Evolutionary conservation across 1,140 invertebrate species (phyloP), one percentile per base, ranked within the genome.

Genomic region (Heliothis subflexa): DNA sequence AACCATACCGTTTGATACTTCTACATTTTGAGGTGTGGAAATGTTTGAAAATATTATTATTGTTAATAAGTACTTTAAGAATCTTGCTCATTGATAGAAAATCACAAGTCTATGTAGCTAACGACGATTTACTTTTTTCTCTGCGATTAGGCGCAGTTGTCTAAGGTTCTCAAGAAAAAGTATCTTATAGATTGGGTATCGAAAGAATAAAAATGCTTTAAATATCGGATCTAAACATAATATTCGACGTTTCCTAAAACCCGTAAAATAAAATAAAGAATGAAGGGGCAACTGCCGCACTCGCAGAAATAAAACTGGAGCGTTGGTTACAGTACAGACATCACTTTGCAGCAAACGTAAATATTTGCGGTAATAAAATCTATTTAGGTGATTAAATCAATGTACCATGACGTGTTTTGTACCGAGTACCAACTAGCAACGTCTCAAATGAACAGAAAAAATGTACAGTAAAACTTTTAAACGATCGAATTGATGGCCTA

Each of bases 331-430:
- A 80, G 73, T 78, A 79, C 77, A 80, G 73, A 83, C 80, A 85
- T 84, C 84, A 81, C 85, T 88, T 87, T 83, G 70, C 81, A 81
- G 81, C 79, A 81, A 87, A 88, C 85, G 85, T 90, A 90, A 91
- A 91, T 90, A 90, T 90, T 91, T 91, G 81, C 83, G 78, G 86
- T 82, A 88, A 89, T 90, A 91, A 81, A 81, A 78, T 78, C 79
- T 81, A 77, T 81, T 81, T 73, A 76, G 79, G 79, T 88, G 85
- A 88, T 89, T 91, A 91, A 89, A 89, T 86, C 87, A 86, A 86
- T 86, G 80, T 81, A 86, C 78, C 81, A 82, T 85, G 84, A 83
- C 81, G 81, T 87, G 83, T 85, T 86, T 87, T 84, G 70, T 79
- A 80, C 81, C 57, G 21, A 40, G 57, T n/a, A 64, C 45, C 12